Evolutionary conservation across 2,888 invertebrate genomes (phyloP), one percentile per base, ranked within the genome.

Genomic region (Drosophila quinaria): DNA sequence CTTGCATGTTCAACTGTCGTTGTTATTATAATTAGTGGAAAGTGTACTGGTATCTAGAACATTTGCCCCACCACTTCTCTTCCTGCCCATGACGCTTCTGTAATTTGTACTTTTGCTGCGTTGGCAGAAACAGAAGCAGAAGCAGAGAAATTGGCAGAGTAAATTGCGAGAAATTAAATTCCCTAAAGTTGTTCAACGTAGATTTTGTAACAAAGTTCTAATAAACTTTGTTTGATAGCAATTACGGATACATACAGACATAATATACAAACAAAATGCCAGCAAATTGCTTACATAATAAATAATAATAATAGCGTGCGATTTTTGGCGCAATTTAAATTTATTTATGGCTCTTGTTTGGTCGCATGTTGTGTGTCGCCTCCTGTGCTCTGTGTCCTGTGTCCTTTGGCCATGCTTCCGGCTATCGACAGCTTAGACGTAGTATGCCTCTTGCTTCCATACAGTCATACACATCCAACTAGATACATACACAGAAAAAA

Each of bases 311-410:
- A 89, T 84, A 83, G 70, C 87, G 76, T 85, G 87, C 81, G 89
- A 89, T 89, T 89, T 89, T 87, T 85, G 87, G 79, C 84, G 87
- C 87, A 85, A 87, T 89, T 85, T 87, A 83, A 87, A 89, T 84
- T 78, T 89, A 84, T 88, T 88, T 88, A 86, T 88, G 78, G 74
- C 68, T 62, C 64, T 77, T 72, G 69, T 55, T 66, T 54, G 82
- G 44, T 74, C 47, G 84, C 68, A 66, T 51, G 59, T 64, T 46
- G 44, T 46, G 44, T 17, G 46, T 19, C 11, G 54, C 59, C 42
- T 10, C 13, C 25, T 13, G n/a, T 49, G 33, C 8, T 42, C n/a
- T n/a, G n/a, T n/a, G 47, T 22, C 19, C 15, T 46, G 17, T 19
- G 46, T 54, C 37, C 55, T 29, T 41, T 33, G 54, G 52, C 39